Conservation (phyloP, 2,113 vertebrate species). For the Notarius lentiginosus region DNA sequence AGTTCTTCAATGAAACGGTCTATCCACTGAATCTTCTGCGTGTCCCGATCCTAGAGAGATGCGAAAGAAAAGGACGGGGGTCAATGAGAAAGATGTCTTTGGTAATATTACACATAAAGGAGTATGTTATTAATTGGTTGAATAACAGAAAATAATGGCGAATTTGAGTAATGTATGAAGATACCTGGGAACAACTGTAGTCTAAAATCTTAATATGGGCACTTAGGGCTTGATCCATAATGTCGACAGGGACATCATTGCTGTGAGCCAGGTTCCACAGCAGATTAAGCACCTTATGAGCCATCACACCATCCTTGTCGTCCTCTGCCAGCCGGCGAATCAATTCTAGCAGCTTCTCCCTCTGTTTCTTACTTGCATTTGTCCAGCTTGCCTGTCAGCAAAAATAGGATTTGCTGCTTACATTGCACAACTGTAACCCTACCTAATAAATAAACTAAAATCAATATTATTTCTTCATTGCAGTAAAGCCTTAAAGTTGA, state of each 20-base stretch:
- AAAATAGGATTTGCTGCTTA: background rate
- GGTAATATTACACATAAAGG: background rate
- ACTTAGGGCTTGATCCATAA: conserved; percentile 98
- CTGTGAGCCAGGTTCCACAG: conserved; percentile 98
- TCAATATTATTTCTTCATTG: background rate
- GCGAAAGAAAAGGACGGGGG: background rate
- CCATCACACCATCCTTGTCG: conserved; percentile 99
- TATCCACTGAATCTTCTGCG: conserved; percentile 99
- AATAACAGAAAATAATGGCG: background rate
- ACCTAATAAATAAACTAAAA: conserved; percentile 16
- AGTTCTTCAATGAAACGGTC: conserved; percentile 99
- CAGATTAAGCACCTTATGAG: conserved; percentile 97
- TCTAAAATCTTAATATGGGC: conserved; percentile 99
- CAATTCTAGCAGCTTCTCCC: conserved; percentile 95
- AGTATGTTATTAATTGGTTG: background rate
- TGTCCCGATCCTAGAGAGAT: conserved; percentile 88
- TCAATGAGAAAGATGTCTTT: background rate
- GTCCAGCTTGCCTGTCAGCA: conserved; percentile 94
- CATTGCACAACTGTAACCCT: background rate
- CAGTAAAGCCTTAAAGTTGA: background rate
- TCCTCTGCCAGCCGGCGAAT: conserved; percentile 97
- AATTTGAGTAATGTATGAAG: background rate
- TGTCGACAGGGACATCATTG: conserved; percentile 98
- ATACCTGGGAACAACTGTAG: conserved; percentile 98
- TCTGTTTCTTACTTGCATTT: conserved; percentile 98